Evolutionary conservation across 2,888 invertebrate species (phyloP), one percentile per base, ranked within the genome.

Genomic region (Podabrus alpinus): DNA sequence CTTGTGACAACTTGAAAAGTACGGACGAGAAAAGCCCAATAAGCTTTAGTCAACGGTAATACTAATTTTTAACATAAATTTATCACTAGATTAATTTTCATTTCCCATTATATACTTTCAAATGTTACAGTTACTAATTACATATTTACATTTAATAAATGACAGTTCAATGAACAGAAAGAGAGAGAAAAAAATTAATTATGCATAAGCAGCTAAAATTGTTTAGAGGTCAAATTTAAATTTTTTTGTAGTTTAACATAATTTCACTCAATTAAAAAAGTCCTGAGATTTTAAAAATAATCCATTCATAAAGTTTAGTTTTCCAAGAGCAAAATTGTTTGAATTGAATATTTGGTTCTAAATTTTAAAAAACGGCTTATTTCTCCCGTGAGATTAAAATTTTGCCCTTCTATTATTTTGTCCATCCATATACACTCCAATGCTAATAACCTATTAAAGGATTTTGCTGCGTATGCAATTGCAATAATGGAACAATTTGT

Each of bases 401-500:
- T 68, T 45, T 16, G 15, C 69, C 69, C 69, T 19, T 69, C 60
- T 69, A 69, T 62, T 62, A 62, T 69, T 69, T 69, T 24, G 9
- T 24, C 24, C 9, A 62, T 69, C 62, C 15, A 60, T 60, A n/a
- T 69, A n/a, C 59, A 29, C 59, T 66, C 64, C 64, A 64, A 59
- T 69, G 69, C 69, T 69, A 69, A 69, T 62, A 69, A 69, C 69
- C 69, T 69, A 62, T 71, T 29, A 71, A 13, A 71, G 59, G 59
- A 71, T 66, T 66, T 66, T 24, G 59, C 66, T 71, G 59, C 71
- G 59, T 71, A 71, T 71, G 71, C 71, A 71, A 66, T 66, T 59
- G 66, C 66, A 71, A 71, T 71, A 66, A 71, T 71, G 71, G 66
- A 71, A 71, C 66, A 66, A 19, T 64, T 64, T 71, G 71, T 45